Conservation (phyloP, 2,113 vertebrate species). For the Eira barbara region DNA sequence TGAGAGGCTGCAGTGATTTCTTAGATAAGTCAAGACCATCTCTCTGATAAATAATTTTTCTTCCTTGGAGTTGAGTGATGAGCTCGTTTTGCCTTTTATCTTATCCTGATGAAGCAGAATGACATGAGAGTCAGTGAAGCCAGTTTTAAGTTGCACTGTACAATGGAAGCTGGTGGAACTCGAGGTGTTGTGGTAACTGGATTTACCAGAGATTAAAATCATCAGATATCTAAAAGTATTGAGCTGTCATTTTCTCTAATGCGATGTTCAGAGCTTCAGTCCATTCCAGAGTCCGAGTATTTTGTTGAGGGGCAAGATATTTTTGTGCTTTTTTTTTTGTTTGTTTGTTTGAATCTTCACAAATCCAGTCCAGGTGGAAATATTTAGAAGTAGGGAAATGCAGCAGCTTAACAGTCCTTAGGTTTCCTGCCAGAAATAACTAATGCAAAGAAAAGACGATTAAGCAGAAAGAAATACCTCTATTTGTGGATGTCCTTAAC, state of each 20-base stretch:
- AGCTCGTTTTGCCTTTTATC: background rate
- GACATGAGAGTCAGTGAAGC: background rate
- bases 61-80: background rate
- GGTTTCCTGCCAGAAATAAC: slow-evolving; percentile 24
- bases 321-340: background rate
- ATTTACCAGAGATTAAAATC: slow-evolving; percentile 68
- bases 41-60: background rate
- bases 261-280: slow-evolving; percentile 34
- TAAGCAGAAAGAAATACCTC: background rate
- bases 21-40: slow-evolving; percentile 53
- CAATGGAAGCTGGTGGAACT: slow-evolving; percentile 53
- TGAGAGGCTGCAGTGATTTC: slow-evolving; percentile 40
- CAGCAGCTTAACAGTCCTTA: background rate
- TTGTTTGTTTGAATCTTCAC: background rate
- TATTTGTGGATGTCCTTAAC: background rate
- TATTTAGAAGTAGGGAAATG: slow-evolving; percentile 14
- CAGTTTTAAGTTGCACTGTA: background rate
- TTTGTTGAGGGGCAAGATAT: slow-evolving; percentile 19
- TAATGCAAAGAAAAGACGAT: slow-evolving; percentile 23
- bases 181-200: slow-evolving; percentile 60
- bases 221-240: background rate
- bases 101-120: slow-evolving; percentile 9
- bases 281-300: background rate
- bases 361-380: slow-evolving; percentile 5
- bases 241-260: slow-evolving; percentile 14